Evolutionary conservation across 1,140 invertebrate species (phyloP), one percentile per base, ranked within the genome.

Genomic region (Lucilia cuprina): DNA sequence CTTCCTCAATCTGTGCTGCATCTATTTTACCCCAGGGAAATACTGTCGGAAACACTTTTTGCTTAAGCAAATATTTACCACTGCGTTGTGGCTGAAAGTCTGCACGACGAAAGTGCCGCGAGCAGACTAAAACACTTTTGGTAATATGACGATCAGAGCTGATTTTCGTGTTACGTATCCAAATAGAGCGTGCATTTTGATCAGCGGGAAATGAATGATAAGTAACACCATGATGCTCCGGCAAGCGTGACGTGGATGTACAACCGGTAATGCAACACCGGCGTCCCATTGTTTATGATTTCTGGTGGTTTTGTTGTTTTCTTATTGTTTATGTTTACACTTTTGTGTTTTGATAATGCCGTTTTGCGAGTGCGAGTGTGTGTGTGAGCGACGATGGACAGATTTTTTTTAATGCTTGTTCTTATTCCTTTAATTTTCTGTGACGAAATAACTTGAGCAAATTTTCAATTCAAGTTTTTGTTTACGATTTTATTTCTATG

Each of bases 11-110:
- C 77, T 88, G 87, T 0, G 84, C 41, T 9, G 87, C 55, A 35
- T 90, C 89, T 83, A 91, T 86, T 84, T 89, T 90, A 2, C 91
- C 91, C 91, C 91, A 92, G 0, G 91, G 87, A 82, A 92, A 92
- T 1, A 92, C 91, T 5, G 91, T 91, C 35, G 91, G 91, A 82
- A 91, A 90, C 4, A 91, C 90, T n/a, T 88, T 88, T 82, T 85
- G 85, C 86, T 94, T 93, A 35, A 92, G 91, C 35, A 94, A 87
- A 86, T 93, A 93, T 85, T 94, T 94, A 55, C 93, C 92, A 85
- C 93, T 92, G 86, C 93, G 93, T 13, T 93, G 92, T 75, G 91
- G 91, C 87, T 94, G 93, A 87, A 94, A 95, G 87, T 95, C 94
- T 1, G 92, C 91, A n/a, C 92, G 91, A 75, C 93, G 91, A 86